Conservation (phyloP, 2,113 vertebrate species). For the Tenebrosternarchus preto region DNA sequence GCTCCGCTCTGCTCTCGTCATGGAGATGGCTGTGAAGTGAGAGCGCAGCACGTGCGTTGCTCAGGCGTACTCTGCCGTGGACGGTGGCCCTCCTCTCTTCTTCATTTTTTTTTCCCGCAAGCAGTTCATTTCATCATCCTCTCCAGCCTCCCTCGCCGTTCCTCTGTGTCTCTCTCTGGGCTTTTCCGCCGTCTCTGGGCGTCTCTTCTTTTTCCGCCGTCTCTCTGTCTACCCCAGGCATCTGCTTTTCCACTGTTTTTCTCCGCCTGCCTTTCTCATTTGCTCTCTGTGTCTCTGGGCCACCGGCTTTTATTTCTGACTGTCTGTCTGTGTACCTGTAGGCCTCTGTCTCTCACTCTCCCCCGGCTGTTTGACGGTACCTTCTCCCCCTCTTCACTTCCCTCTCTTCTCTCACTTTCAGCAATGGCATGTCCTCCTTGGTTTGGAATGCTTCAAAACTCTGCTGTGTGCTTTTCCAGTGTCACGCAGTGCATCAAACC, state of each 20-base stretch:
- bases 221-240: background rate
- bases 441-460: constrained; percentile 49
- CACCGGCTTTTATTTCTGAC: background rate
- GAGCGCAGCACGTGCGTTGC: background rate
- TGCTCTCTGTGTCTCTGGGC: background rate
- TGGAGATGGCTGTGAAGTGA: no score
- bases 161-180: background rate
- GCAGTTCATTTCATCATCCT: constrained; percentile 36
- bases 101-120: constrained; percentile 19
- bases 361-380: constrained; percentile 18
- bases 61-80: background rate
- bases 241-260: background rate
- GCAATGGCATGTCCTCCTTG: constrained; percentile 20
- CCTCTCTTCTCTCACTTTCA: constrained; percentile 4
- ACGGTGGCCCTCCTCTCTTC: constrained; percentile 1
- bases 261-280: background rate
- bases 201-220: constrained; percentile 29
- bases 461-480: constrained; percentile 58
- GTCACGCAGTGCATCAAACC: constrained; percentile 54
- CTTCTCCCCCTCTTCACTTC: constrained; percentile 12
- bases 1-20: background rate
- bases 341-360: constrained; percentile 17
- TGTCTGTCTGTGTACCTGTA: constrained; percentile 29
- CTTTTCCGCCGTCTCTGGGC: background rate
- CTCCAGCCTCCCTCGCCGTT: background rate